A percentile compares a stretch with the other conserved stretches of the same genome.
These are phyloP conservation scores for Gallinago jamesoni DNA, from an alignment of 2,113 vertebrate genomes.

Conservation along the genomic window DNA sequence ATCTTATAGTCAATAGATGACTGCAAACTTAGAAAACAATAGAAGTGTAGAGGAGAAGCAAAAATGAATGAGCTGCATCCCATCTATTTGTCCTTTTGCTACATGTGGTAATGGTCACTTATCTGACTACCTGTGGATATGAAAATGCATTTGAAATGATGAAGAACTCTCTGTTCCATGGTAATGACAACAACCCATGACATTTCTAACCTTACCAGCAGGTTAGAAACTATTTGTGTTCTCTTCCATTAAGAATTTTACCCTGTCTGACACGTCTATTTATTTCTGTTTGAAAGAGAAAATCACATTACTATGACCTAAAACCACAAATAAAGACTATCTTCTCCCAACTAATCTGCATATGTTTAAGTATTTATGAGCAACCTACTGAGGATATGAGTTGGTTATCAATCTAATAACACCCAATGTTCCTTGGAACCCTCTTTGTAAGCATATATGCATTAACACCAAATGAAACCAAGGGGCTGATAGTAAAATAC, in stretches of 20 bases:
- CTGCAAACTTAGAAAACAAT: slow-evolving; percentile 59
- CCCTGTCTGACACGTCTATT: slow-evolving; percentile 82
- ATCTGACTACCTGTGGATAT: slow-evolving; percentile 81
- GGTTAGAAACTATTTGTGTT: slow-evolving; percentile 84
- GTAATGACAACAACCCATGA: slow-evolving; percentile 85
- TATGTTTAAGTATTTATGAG: slow-evolving; percentile 83
- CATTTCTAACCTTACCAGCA: slow-evolving; percentile 81
- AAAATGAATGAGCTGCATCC: slow-evolving; percentile 63
- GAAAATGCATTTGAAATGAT: slow-evolving; percentile 83
- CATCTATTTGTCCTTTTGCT: slow-evolving; percentile 79
- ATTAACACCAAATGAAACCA: slow-evolving; percentile 75
- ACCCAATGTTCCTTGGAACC: slow-evolving; percentile 71
- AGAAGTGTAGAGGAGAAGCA: slow-evolving; percentile 28
- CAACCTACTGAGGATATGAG: slow-evolving; percentile 83
- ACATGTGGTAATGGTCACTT: slow-evolving; percentile 79
- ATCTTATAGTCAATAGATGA: background rate
- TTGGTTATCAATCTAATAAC: slow-evolving; percentile 85
- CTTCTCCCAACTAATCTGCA: slow-evolving; percentile 73
- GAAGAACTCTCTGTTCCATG: slow-evolving; percentile 78
- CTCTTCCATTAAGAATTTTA: slow-evolving; percentile 86
- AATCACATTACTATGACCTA: slow-evolving; percentile 84
- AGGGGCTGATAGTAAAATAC: slow-evolving; percentile 60
- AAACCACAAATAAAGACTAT: slow-evolving; percentile 75
- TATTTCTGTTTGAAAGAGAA: slow-evolving; percentile 81
- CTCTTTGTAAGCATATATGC: slow-evolving; percentile 75